phyloP scores from a whole-genome alignment of 2,113 vertebrate genomes.

The Hippocampus comes region DNA sequence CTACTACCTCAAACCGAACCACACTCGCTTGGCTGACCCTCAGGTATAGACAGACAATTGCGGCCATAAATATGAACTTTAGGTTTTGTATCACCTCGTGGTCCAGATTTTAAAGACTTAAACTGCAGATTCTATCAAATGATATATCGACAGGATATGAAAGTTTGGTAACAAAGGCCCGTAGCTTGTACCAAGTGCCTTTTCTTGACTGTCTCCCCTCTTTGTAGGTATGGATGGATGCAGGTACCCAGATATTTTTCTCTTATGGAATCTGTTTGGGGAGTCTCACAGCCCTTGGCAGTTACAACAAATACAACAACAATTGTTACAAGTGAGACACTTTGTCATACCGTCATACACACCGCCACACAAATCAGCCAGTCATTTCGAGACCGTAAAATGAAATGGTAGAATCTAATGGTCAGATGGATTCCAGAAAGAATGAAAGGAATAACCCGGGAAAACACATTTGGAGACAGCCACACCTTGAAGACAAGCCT shows the following conservation, averaged over 20 bases:
- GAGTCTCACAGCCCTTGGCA: slow-evolving; percentile 88
- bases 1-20: slow-evolving; percentile 87
- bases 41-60: slow-evolving; percentile 69
- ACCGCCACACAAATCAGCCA: not conserved
- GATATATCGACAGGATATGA: no score
- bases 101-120: no score
- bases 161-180: not conserved
- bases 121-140: no score
- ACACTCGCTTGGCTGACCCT: slow-evolving; percentile 80
- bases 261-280: slow-evolving; percentile 91
- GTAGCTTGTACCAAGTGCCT: not conserved
- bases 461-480: slow-evolving; percentile 50
- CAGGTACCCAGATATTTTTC: slow-evolving; percentile 91
- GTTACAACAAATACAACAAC: slow-evolving; percentile 96
- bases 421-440: slow-evolving; percentile 45
- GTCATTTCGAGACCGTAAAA: not conserved
- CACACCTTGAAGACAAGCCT: slow-evolving; percentile 60
- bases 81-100: not conserved
- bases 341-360: slow-evolving; percentile 2
- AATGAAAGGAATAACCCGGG: slow-evolving; percentile 65
- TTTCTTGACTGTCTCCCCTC: not conserved
- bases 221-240: slow-evolving; percentile 91
- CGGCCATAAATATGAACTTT: not conserved
- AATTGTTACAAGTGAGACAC: slow-evolving; percentile 88
- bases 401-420: slow-evolving; percentile 23